These are phyloP conservation scores for Blomia tropicalis DNA, from an alignment of 2,888 invertebrate species.

Conservation along the genomic window DNA sequence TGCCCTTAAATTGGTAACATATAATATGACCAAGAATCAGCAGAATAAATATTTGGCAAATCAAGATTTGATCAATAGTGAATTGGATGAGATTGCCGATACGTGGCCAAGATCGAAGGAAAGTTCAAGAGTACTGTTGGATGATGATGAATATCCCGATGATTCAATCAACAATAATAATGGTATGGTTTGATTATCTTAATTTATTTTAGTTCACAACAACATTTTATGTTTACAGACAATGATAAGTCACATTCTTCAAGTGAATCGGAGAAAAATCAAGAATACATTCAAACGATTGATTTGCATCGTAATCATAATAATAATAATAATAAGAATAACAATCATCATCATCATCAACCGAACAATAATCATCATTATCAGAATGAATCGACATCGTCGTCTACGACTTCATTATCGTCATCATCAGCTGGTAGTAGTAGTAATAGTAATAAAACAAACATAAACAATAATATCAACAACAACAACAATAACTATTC, in stretches of 20 bases:
- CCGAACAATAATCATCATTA: too few species aligned
- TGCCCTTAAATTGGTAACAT: slow-evolving; percentile 76
- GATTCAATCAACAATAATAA: background rate
- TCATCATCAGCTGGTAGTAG: too few species aligned
- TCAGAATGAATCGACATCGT: too few species aligned
- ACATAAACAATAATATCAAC: background rate
- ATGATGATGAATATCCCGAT: background rate
- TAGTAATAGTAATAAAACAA: too few species aligned
- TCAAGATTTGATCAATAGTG: slow-evolving; percentile 59
- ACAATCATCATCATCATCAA: background rate
- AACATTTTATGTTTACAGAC: background rate
- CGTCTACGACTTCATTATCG: too few species aligned
- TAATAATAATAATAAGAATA: too few species aligned
- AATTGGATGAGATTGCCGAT: slow-evolving; percentile 34
- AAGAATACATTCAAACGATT: too few species aligned
- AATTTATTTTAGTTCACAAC: background rate
- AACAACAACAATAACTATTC: background rate
- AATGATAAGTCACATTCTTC: too few species aligned
- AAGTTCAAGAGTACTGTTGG: background rate
- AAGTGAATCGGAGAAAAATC: too few species aligned
- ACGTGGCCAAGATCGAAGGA: background rate
- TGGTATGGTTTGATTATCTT: background rate
- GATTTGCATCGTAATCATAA: too few species aligned
- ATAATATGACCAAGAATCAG: slow-evolving; percentile 57
- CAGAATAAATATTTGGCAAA: slow-evolving; percentile 62